Evolutionary conservation across 1,140 invertebrate species (phyloP), one percentile per base, ranked within the genome.

Genomic region (Atta colombica): DNA sequence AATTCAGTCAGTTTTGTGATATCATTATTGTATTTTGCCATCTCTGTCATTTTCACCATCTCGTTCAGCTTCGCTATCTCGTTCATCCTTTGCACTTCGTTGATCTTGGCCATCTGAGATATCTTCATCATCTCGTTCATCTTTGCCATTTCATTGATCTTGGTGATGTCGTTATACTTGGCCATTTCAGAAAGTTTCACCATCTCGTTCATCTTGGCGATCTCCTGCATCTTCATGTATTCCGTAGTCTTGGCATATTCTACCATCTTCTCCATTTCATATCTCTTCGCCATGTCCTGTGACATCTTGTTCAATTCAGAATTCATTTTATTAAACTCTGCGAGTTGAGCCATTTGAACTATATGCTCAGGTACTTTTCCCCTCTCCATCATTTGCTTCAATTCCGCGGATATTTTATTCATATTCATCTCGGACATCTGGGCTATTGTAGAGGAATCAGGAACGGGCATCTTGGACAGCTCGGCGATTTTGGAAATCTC

Each of bases 301-400:
- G 94, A 94, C 89, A 95, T 93, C 78, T 95, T 95, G 61, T 94
- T 95, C 6, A 95, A 87, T 63, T 95, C 95, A 7, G 80, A 81
- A 7, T 88, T 94, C 94, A 95, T 95, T 77, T 95, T 95, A 58
- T 93, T 95, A 77, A 95, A 95, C 28, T 95, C 95, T 0, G 95
- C 95, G 0, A 95, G 85, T 80, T 95, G 95, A 16, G 95, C 95
- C 95, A 95, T 95, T 89, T 95, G 95, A 28, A 95, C 95, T 78
- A 95, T 95, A 69, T 95, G 95, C 39, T 95, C 95, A 0, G 95
- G 95, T 7, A 95, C 95, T 85, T 95, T 95, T 4, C 95, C 95
- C 1, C 95, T 91, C 39, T 95, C 95, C 95, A 95, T 95, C 95
- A 95, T 95, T 71, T 95, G 95, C 65, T 95, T 95, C 58, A 95